A percentile compares a stretch with the other conserved stretches of the same genome.
Conservation (phyloP, 1,140 invertebrate genomes). For the Anastrepha ludens region DNA sequence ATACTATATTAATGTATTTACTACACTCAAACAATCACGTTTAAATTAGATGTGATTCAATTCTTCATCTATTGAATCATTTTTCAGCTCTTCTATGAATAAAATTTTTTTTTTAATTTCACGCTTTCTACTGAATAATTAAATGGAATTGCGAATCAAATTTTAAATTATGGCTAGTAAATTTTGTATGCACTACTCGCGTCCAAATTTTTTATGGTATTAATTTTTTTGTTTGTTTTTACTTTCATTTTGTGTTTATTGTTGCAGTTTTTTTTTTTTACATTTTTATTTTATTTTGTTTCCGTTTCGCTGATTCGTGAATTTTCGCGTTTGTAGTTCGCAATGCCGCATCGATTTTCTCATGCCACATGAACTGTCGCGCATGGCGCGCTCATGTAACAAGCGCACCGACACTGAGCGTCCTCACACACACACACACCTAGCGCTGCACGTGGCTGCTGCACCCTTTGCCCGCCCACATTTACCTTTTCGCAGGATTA, state of each 20-base stretch:
- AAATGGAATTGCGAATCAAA: background rate
- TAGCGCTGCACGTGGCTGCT: background rate
- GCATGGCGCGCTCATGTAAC: slow-evolving; percentile 7
- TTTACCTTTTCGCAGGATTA: background rate
- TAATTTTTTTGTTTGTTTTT: background rate
- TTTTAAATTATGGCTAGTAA: background rate
- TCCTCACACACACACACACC: background rate
- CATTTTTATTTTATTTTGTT: slow-evolving; percentile 8
- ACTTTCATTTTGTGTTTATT: background rate
- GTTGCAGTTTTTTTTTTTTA: background rate
- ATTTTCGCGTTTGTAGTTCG: slow-evolving; percentile 7
- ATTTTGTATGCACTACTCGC: background rate
- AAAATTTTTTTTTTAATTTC: background rate
- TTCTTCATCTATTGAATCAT: too few species aligned
- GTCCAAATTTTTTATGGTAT: slow-evolving; percentile 21
- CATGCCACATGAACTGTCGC: slow-evolving; percentile 20
- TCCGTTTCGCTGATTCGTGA: slow-evolving; percentile 26
- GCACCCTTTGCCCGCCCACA: background rate
- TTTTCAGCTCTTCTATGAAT: too few species aligned
- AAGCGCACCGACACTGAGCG: background rate
- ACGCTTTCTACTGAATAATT: background rate
- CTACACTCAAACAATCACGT: too few species aligned
- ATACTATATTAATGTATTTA: too few species aligned
- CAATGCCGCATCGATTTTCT: slow-evolving; percentile 49
- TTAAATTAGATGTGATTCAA: too few species aligned